These are phyloP conservation scores for Palythoa grandis DNA, from an alignment of 92 coral and sea anemone species.

Conservation along the genomic window DNA sequence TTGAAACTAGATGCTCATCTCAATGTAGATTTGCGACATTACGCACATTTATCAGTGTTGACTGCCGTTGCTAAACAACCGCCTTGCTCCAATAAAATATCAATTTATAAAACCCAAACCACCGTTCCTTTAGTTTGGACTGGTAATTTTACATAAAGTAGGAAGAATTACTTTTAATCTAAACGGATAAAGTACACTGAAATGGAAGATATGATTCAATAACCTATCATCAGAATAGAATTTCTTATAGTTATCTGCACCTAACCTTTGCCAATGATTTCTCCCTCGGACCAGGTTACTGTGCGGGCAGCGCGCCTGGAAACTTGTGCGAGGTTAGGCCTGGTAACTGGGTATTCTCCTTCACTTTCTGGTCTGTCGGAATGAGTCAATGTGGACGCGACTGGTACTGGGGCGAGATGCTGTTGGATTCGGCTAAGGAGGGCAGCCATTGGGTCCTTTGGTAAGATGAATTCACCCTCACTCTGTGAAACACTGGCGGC, in stretches of 20 bases:
- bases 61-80: too few relatives aligned
- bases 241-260: not conserved
- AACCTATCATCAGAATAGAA: not conserved
- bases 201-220: too few relatives aligned
- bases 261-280: slow-evolving; percentile 11
- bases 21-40: too few relatives aligned
- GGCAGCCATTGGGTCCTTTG: slow-evolving; percentile 73
- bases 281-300: slow-evolving; percentile 43
- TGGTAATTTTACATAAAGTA: too few relatives aligned
- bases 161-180: too few relatives aligned
- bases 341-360: slow-evolving; percentile 40
- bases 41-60: too few relatives aligned
- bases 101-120: too few relatives aligned
- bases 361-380: slow-evolving; percentile 10
- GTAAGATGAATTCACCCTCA: slow-evolving; percentile 80
- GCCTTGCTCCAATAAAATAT: too few relatives aligned
- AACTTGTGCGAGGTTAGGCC: slow-evolving; percentile 10
- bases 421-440: slow-evolving; percentile 53
- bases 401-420: slow-evolving; percentile 48
- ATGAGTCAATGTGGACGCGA: not conserved
- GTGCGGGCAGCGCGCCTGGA: slow-evolving; percentile 33
- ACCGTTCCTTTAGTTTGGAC: too few relatives aligned
- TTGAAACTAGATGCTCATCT: too few relatives aligned
- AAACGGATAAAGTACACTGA: too few relatives aligned
- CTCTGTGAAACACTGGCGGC: slow-evolving; percentile 73